Conservation (phyloP, 2,113 vertebrate species). For the Gobiocypris rarus region DNA sequence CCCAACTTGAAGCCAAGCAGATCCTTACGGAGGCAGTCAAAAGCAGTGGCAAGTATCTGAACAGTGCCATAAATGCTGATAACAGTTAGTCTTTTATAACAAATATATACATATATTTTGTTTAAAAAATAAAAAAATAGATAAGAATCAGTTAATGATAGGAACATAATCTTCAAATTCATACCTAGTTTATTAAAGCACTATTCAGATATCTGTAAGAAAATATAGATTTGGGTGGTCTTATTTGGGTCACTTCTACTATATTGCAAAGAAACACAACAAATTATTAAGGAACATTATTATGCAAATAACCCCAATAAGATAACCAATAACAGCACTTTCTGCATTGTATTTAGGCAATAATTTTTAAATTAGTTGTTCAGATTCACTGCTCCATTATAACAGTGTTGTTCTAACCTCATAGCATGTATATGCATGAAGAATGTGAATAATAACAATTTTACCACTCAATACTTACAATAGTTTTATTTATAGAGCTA, state of each 20-base stretch:
- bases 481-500: background rate
- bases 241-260: background rate
- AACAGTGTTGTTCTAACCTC: background rate
- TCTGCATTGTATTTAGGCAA: background rate
- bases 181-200: background rate
- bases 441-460: background rate
- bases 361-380: background rate
- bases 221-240: background rate
- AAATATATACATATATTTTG: background rate
- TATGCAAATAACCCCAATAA: background rate
- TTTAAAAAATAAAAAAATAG: background rate
- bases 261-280: background rate
- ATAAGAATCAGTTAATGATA: too few relatives aligned
- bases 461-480: background rate
- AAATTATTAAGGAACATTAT: background rate
- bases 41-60: conserved; percentile 66
- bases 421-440: background rate
- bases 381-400: background rate
- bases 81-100: background rate
- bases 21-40: conserved; percentile 83
- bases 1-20: conserved; percentile 71
- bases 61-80: background rate
- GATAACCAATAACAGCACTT: background rate
- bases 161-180: background rate
- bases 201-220: background rate